phyloP scores from a whole-genome alignment of 1,140 invertebrate species.

The Zaprionus capensis region DNA sequence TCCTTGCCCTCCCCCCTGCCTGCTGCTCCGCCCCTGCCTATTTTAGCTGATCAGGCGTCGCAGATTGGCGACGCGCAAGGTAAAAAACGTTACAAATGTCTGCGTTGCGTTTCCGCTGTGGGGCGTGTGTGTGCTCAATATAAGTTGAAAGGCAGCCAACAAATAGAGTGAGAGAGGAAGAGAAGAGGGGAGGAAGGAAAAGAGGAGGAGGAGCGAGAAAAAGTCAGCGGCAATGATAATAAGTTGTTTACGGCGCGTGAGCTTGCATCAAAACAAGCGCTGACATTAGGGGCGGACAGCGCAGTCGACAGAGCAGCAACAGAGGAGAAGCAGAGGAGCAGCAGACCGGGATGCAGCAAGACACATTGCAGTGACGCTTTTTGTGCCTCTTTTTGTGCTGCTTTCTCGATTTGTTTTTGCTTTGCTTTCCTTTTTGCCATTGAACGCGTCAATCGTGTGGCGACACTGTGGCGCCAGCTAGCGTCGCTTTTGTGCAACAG shows the following conservation, averaged over 20 bases:
- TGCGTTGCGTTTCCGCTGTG: slow-evolving; percentile 74
- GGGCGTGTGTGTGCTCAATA: slow-evolving; percentile 54
- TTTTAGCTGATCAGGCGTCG: slow-evolving; percentile 59
- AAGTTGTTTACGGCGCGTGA: slow-evolving; percentile 82
- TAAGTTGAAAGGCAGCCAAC: slow-evolving; percentile 73
- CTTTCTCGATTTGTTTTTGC: slow-evolving; percentile 2
- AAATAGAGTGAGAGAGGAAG: slow-evolving; percentile 28
- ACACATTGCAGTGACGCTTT: slow-evolving; percentile 41
- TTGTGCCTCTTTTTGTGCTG: slow-evolving; percentile 22
- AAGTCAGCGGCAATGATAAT: slow-evolving; percentile 72
- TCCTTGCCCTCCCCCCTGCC: not conserved
- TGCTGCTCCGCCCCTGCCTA: not conserved
- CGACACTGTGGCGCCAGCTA: slow-evolving; percentile 65
- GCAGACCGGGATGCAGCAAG: not conserved
- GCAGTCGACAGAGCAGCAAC: slow-evolving; percentile 32
- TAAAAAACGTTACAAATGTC: slow-evolving; percentile 66
- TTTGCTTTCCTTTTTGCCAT: slow-evolving; percentile 23
- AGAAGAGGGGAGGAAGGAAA: not conserved
- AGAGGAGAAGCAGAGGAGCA: not conserved
- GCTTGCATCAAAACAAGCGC: slow-evolving; percentile 81
- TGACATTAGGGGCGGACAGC: slow-evolving; percentile 81
- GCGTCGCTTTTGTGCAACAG: slow-evolving; percentile 63
- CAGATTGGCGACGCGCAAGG: slow-evolving; percentile 68
- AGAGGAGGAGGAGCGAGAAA: slow-evolving; percentile 42
- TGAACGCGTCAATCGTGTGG: slow-evolving; percentile 8